Evolutionary conservation across 1,140 invertebrate species (phyloP), one percentile per base, ranked within the genome.

Genomic region (Triops longicaudatus): DNA sequence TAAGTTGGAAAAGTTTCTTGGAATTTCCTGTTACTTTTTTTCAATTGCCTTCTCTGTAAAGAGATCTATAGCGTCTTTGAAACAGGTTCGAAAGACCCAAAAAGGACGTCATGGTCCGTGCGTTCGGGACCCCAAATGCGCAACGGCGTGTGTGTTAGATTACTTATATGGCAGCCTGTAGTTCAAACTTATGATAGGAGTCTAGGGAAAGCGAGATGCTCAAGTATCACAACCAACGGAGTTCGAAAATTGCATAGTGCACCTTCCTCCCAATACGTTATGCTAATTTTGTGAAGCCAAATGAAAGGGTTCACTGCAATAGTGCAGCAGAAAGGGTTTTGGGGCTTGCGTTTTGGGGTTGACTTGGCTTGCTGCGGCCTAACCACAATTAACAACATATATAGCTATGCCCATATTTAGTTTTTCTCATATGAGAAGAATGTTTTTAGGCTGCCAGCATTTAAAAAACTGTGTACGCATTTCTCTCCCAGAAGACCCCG

Each of bases 321-420:
- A n/a, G n/a, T 17, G 17, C 43, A 44, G 11, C 1, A 22, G 50
- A 17, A n/a, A 63, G 50, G 50, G 17, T 63, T 63, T 12, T 44
- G 43, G 43, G 17, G 6, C 14, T 63, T 17, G 11, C 17, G 43
- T 11, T 9, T 63, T 63, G 10, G 3, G n/a, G 22, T 22, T 22
- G 50, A 17, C 14, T 6, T 10, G 22, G 50, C 17, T 5, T 5
- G 6, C 14, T 14, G 50, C 5, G 17, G 22, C 50, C 22, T n/a
- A 63, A 63, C 50, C 50, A 63, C 50, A 63, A 63, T 63, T 63
- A 63, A 63, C 50, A 63, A 63, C 14, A 9, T 63, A 22, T 63
- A 63, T 63, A 22, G 50, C 22, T 22, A 63, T 63, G 50, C 50
- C 50, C 50, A 63, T 63, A 63, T 63, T 10, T 63, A 17, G 50